Evolutionary conservation across 1,140 invertebrate species (phyloP).

Genomic region (Metaphire vulgaris): DNA sequence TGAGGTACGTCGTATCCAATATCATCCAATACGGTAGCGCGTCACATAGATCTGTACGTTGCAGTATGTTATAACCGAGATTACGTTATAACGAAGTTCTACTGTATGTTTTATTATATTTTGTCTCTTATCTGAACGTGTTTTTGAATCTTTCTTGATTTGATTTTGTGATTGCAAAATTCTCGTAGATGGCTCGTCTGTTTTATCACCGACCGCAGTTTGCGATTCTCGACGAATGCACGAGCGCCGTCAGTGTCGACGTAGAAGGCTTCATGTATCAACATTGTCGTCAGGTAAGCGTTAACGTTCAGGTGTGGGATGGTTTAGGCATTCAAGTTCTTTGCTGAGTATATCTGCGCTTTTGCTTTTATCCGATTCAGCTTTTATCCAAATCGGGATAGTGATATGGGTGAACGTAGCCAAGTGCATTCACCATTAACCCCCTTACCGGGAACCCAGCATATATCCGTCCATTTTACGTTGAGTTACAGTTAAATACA

Average conservation of each 20-base stretch:
- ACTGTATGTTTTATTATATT: neutral
- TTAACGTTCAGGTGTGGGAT: neutral
- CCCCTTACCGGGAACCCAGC: no score
- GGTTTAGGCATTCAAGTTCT: neutral
- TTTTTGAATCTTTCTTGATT: neutral
- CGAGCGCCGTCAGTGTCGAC: slow-evolving; percentile 92
- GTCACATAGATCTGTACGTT: neutral
- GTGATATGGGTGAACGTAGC: no score
- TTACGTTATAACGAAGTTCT: neutral
- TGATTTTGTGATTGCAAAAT: neutral
- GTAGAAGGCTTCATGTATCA: slow-evolving; percentile 96
- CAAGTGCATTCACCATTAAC: no score
- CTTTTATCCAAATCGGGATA: neutral
- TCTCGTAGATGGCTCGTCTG: slow-evolving; percentile 78
- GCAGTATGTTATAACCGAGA: neutral
- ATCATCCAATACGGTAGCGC: no score
- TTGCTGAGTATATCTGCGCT: neutral
- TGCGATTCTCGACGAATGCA: slow-evolving; percentile 97
- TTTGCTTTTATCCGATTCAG: neutral
- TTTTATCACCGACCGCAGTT: slow-evolving; percentile 97
- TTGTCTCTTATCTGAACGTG: neutral
- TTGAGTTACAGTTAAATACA: no score
- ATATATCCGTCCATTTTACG: no score
- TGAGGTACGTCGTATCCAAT: neutral
- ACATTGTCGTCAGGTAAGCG: slow-evolving; percentile 64